Conservation (phyloP, 2,888 invertebrate genomes). For the Pterostichus madidus region DNA sequence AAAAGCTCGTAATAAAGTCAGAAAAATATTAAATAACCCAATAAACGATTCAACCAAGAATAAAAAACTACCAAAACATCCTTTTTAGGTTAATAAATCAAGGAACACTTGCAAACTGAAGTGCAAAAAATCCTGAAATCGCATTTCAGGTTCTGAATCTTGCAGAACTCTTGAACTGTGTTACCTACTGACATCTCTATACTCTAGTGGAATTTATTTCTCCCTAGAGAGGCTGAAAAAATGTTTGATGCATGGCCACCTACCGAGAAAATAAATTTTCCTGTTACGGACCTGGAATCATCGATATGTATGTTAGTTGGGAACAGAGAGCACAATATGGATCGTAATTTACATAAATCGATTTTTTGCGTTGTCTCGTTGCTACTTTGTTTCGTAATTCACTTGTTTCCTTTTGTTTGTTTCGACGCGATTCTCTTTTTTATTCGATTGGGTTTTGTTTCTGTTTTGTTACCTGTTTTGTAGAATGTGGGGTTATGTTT, state of each 20-base stretch:
- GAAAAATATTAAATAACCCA: conserved; percentile 20
- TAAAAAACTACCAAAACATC: conserved; percentile 24
- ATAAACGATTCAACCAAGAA: not conserved
- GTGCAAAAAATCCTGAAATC: conserved; percentile 8
- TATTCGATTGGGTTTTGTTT: conserved; percentile 14
- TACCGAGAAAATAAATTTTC: conserved; percentile 36
- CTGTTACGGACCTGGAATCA: conserved; percentile 31
- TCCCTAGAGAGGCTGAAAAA: conserved; percentile 30
- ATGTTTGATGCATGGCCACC: conserved; percentile 47
- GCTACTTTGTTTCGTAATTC: conserved; percentile 44
- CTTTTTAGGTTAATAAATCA: not conserved
- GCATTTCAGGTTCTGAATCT: conserved; percentile 9
- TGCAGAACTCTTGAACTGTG: conserved; percentile 16
- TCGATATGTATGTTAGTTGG: conserved; percentile 42
- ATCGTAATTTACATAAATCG: conserved; percentile 50
- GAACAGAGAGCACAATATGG: not conserved
- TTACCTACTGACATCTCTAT: conserved; percentile 44
- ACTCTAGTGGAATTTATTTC: conserved; percentile 43
- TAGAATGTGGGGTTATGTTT: conserved; percentile 4
- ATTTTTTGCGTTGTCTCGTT: conserved; percentile 14
- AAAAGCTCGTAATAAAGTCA: not conserved
- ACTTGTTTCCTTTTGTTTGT: conserved; percentile 24
- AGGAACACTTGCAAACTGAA: conserved; percentile 8
- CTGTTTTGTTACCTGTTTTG: conserved; percentile 26
- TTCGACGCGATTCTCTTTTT: not conserved